Evolutionary conservation across 2,797 vertebrate species (phyloP).

Genomic region (Anniella stebbinsi): DNA sequence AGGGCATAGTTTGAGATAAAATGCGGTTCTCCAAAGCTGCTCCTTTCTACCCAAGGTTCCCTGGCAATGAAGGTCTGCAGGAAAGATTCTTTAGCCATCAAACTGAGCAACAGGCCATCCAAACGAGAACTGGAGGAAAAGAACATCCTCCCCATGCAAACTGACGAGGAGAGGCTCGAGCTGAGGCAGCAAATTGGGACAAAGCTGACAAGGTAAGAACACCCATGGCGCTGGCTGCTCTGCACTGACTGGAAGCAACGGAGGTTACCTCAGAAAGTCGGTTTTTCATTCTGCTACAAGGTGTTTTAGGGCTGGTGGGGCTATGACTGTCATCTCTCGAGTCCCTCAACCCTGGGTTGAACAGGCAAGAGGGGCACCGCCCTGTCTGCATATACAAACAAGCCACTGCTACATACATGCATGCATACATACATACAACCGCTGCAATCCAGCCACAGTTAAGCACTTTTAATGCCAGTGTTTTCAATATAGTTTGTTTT

Average conservation of each 20-base stretch:
- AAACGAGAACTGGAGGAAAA: conserved; percentile 97
- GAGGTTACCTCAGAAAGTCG: neutral
- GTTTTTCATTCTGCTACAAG: neutral
- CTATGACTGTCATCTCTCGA: too few species aligned
- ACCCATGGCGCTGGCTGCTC: neutral
- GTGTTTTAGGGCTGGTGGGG: too few species aligned
- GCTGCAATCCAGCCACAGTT: neutral
- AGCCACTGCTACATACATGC: neutral
- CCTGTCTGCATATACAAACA: too few species aligned
- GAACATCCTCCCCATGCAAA: conserved; percentile 97
- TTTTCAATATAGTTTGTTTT: neutral
- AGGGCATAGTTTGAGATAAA: neutral
- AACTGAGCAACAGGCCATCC: conserved; percentile 97
- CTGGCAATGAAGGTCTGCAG: conserved; percentile 95
- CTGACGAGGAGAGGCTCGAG: conserved; percentile 94
- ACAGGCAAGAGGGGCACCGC: too few species aligned
- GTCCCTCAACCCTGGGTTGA: too few species aligned
- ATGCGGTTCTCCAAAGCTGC: conserved; percentile 37
- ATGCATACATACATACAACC: neutral
- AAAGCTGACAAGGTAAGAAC: conserved; percentile 93
- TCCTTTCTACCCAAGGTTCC: conserved; percentile 83
- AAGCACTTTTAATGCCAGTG: neutral
- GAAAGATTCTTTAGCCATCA: conserved; percentile 98
- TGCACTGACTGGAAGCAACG: conserved; percentile 5
- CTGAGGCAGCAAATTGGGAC: conserved; percentile 96